phyloP scores from a whole-genome alignment of 2,797 vertebrate species.

The Neosilurus hyrtlii region DNA sequence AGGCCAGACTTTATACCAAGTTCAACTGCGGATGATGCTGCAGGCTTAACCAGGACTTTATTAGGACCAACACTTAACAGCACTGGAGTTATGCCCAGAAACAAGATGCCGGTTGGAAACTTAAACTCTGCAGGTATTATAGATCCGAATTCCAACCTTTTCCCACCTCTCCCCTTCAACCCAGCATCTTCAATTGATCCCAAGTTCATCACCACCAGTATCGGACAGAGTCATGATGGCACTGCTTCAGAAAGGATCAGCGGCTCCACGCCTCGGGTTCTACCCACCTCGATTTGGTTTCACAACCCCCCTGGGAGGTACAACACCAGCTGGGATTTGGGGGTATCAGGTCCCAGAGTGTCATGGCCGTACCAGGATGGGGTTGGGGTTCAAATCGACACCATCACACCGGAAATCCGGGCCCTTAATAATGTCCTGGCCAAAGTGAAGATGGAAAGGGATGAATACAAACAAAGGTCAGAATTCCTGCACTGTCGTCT shows the following conservation, averaged over 20 bases:
- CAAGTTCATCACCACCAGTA: constrained; percentile 54
- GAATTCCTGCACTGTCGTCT: constrained; percentile 33
- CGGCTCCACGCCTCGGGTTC: constrained; percentile 68
- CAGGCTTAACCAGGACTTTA: constrained; percentile 64
- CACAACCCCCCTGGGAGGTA: constrained; percentile 80
- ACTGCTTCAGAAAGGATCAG: neutral
- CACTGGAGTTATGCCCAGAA: constrained; percentile 53
- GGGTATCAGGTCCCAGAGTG: constrained; percentile 73
- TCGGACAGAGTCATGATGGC: constrained; percentile 58
- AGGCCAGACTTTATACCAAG: constrained; percentile 61
- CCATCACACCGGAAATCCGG: constrained; percentile 89
- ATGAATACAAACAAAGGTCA: constrained; percentile 91
- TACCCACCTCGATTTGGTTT: constrained; percentile 82
- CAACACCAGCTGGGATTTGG: constrained; percentile 74
- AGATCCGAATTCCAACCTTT: constrained; percentile 62
- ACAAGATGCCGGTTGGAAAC: constrained; percentile 47
- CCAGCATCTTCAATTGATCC: constrained; percentile 61
- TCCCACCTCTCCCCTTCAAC: constrained; percentile 48
- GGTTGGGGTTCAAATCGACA: constrained; percentile 90
- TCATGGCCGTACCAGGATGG: constrained; percentile 86
- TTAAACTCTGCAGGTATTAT: constrained; percentile 24
- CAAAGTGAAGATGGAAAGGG: constrained; percentile 89
- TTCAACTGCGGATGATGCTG: constrained; percentile 59
- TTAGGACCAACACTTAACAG: constrained; percentile 66
- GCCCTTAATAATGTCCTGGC: constrained; percentile 91